Evolutionary conservation across 1,140 invertebrate genomes (phyloP), one percentile per base, ranked within the genome.

Genomic region (Dendrolimus kikuchii): DNA sequence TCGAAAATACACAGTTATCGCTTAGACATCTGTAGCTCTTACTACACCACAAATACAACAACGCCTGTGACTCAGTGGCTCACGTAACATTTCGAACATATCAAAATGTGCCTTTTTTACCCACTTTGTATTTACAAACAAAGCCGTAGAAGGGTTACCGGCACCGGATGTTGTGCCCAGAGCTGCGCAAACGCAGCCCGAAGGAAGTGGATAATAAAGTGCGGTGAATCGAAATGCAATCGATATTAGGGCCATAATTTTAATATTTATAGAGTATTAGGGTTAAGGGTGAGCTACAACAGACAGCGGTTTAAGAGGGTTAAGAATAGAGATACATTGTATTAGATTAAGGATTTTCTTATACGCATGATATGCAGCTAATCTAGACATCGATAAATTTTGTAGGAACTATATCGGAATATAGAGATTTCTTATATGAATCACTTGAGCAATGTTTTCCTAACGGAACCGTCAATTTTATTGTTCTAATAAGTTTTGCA

Each of bases 91-190:
- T 71, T 71, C 66, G 23, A 23, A 23, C 23, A 23, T 23, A 23
- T 23, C 23, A 23, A 69, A 74, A 69, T 70, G 64, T 52, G 48
- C 47, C 55, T 71, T 71, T 73, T 68, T 66, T 50, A 10, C 42
- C 6, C 40, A 23, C 23, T 23, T 23, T 23, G 68, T 76, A 79
- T 80, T 80, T 76, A 80, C 74, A 80, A 77, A 80, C 74, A 77
- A 71, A 74, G 69, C 63, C 56, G 49, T 53, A 44, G 45, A 52
- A 55, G 72, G 73, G 74, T 77, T 74, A 69, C 68, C 62, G 67
- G 53, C 67, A 70, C 77, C 71, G 74, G 77, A 77, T 66, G 72
- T 61, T 62, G 60, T 53, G 57, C 62, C 59, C 76, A 70, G 65
- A 66, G 66, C 74, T 69, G 76, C 69, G 51, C 51, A 64, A 62